Conservation (phyloP, 2,113 vertebrate species). For the Lampris megalopsis region DNA sequence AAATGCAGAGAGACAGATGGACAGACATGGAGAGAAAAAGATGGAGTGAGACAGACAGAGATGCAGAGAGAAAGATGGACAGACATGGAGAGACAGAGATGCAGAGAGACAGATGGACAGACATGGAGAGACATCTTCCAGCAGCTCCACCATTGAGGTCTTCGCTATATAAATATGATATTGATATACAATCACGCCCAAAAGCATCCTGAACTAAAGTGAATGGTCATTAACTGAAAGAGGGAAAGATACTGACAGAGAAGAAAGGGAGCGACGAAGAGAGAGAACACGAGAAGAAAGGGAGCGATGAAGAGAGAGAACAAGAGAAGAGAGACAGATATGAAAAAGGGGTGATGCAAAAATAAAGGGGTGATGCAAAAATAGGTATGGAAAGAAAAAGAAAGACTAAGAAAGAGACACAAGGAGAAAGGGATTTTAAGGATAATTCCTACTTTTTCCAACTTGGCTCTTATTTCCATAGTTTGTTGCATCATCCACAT, state of each 20-base stretch:
- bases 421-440: conserved; percentile 1
- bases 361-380: neutral
- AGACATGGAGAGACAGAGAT: neutral
- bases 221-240: too few relatives aligned
- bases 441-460: neutral
- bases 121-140: too few relatives aligned
- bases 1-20: neutral
- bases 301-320: neutral
- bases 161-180: too few relatives aligned
- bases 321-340: neutral
- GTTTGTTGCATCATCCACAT: too few relatives aligned
- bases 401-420: neutral
- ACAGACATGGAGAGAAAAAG: conserved; percentile 1
- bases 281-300: neutral
- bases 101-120: too few relatives aligned
- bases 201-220: too few relatives aligned
- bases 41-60: neutral
- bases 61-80: neutral
- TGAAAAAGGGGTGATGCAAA: neutral
- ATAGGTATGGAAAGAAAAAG: neutral
- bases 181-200: too few relatives aligned
- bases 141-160: too few relatives aligned
- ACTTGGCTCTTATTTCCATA: too few relatives aligned
- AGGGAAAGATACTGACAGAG: too few relatives aligned
- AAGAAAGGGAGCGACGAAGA: too few relatives aligned